These are phyloP conservation scores for Polydrusus cervinus DNA, from an alignment of 2,888 invertebrate species.

Conservation along the genomic window DNA sequence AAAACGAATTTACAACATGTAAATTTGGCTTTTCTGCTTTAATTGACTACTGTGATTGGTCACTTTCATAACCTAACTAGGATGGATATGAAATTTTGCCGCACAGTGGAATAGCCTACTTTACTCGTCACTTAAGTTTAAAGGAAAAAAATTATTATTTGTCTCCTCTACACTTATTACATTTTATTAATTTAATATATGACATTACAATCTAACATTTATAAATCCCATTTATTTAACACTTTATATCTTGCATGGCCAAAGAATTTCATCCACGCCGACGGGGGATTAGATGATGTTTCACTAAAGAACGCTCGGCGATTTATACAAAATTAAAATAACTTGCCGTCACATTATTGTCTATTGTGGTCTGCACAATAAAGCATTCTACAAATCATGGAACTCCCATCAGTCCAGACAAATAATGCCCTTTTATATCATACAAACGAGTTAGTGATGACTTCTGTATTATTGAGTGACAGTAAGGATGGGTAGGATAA, in stretches of 20 bases:
- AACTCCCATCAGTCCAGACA: constrained; percentile 64
- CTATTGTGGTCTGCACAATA: constrained; percentile 39
- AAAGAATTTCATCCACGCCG: constrained; percentile 8
- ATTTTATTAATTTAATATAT: too few relatives aligned
- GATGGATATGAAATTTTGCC: too few relatives aligned
- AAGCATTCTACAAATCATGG: constrained; percentile 63
- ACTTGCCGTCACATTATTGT: constrained; percentile 45
- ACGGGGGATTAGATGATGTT: background rate
- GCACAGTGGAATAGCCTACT: too few relatives aligned
- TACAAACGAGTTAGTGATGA: constrained; percentile 48
- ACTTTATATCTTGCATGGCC: background rate
- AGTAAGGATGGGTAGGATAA: background rate
- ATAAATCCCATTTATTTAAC: background rate
- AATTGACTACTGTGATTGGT: too few relatives aligned
- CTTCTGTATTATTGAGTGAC: constrained; percentile 39
- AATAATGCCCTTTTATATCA: constrained; percentile 56
- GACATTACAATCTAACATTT: too few relatives aligned
- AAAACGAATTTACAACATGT: too few relatives aligned
- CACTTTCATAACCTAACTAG: too few relatives aligned
- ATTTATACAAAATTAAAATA: constrained; percentile 46
- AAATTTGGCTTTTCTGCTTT: too few relatives aligned
- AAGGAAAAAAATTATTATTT: too few relatives aligned
- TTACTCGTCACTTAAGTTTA: too few relatives aligned
- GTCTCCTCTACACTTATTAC: too few relatives aligned
- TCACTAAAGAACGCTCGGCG: constrained; percentile 30